Percentiles rank a stretch among this genome's conserved stretches.
These are phyloP conservation scores for Thysanoteuthis rhombus DNA, from an alignment of 2,888 invertebrate genomes.

Conservation along the genomic window DNA sequence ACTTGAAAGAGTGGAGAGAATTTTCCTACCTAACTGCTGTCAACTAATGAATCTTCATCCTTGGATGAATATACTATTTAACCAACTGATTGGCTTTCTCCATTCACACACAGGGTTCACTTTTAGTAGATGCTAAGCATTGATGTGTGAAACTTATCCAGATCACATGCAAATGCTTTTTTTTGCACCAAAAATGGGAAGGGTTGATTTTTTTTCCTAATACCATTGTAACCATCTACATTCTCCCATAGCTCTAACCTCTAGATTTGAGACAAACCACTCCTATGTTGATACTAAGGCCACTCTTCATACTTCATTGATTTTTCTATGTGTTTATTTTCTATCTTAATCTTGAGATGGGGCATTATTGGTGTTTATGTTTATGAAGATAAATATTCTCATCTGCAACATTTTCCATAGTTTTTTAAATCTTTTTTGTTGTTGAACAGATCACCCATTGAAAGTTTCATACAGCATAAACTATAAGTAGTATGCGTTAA, in stretches of 20 bases:
- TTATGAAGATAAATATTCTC: not conserved
- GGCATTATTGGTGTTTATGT: not conserved
- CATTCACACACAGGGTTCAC: not conserved
- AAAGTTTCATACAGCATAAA: not conserved
- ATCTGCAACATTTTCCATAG: not conserved
- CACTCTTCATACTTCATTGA: not conserved
- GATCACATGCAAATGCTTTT: not conserved
- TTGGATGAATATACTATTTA: not conserved
- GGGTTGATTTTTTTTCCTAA: not conserved
- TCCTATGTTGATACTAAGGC: not conserved
- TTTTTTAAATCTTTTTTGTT: not conserved
- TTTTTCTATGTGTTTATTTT: not conserved
- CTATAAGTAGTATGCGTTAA: not conserved
- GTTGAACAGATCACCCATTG: not conserved
- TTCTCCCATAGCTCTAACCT: not conserved
- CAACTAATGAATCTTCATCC: not conserved
- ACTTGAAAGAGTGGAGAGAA: too few relatives aligned
- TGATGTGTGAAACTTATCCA: not conserved
- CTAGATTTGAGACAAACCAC: not conserved
- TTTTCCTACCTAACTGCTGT: too few relatives aligned
- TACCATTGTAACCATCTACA: not conserved
- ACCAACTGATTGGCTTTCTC: not conserved
- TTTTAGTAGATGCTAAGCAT: not conserved
- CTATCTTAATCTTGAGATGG: not conserved
- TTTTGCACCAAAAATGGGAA: not conserved